phyloP scores from a whole-genome alignment of 53 echinoderm and acorn worm species.

The Mesocentrotus franciscanus region DNA sequence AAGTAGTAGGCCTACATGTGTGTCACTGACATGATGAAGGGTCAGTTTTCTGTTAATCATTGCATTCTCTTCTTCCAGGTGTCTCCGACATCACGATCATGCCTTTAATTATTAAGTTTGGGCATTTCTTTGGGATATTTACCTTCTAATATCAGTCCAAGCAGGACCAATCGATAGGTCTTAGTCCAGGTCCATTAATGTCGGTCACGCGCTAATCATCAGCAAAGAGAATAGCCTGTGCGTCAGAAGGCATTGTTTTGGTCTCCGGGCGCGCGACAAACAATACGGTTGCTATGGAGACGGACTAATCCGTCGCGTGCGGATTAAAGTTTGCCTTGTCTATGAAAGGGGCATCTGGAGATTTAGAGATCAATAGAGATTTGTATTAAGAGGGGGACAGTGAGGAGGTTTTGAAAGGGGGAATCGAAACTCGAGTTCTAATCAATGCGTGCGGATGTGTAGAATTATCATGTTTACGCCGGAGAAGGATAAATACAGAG shows the following conservation, averaged over 20 bases:
- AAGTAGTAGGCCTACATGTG: too few relatives aligned
- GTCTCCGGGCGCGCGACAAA: conserved; percentile 58
- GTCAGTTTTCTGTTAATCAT: background rate
- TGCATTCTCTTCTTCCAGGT: background rate
- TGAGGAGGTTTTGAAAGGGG: background rate
- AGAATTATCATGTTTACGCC: background rate
- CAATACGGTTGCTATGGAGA: conserved; percentile 36
- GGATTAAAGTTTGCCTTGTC: conserved; percentile 52
- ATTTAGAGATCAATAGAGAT: conserved; percentile 38
- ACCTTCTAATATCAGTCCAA: conserved; percentile 28
- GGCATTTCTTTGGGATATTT: conserved; percentile 45
- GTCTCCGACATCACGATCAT: background rate
- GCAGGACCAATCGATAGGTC: conserved; percentile 30
- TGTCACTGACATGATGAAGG: background rate
- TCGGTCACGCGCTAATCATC: background rate
- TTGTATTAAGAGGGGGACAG: conserved; percentile 14
- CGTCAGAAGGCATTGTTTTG: conserved; percentile 53
- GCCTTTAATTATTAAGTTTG: conserved; percentile 3
- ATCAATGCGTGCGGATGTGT: conserved; percentile 23
- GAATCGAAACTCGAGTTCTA: conserved; percentile 9
- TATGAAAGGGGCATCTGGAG: conserved; percentile 32
- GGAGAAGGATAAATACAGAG: background rate
- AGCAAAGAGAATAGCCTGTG: background rate
- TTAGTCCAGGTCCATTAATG: conserved; percentile 12
- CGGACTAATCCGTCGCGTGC: conserved; percentile 58